Evolutionary conservation across 2,113 vertebrate species (phyloP), one percentile per base, ranked within the genome.

Genomic region (Pithys albifrons): DNA sequence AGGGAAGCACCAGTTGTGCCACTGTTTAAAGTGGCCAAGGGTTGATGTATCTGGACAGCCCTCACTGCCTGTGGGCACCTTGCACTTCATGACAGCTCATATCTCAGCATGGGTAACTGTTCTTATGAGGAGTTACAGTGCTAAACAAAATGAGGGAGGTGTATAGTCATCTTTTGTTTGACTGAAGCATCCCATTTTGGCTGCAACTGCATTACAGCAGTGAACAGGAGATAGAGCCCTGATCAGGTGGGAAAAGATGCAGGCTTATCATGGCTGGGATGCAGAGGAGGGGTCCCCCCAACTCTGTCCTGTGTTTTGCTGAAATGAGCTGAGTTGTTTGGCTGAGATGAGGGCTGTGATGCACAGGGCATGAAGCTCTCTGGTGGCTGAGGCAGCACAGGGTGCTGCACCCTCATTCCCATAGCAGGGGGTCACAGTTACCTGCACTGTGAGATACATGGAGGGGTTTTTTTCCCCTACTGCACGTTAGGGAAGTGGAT

Each of bases 221-320:
- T 28, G 19, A 86, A 49, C 4, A 19, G 41, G 62, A 27, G 46
- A 31, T 59, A 0, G 1, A 8, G 6, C 37, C 55, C 39, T n/a
- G 65, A 27, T 89, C 8, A 5, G 23, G 22, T 48, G 70, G 66
- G 57, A 48, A 35, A 8, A 55, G 69, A 22, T 10, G 37, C 55
- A 76, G 58, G 28, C 29, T 72, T 14, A 3, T 41, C 0, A 0
- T 0, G 8, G 52, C 46, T 2, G 1, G 19, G 48, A 9, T 48
- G 76, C 1, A 6, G 49, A 43, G 65, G 12, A 51, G 35, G 62
- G 59, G n/a, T 27, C 15, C 15, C 16, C 39, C 20, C 12, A 7
- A 45, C 19, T 76, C 80, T 73, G 55, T 54, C 8, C 1, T 1
- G 2, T n/a, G 84, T 31, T 49, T 64, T 80, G 35, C 55, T 4